phyloP scores from a whole-genome alignment of 2,113 vertebrate genomes.

The Noturus placidus region DNA sequence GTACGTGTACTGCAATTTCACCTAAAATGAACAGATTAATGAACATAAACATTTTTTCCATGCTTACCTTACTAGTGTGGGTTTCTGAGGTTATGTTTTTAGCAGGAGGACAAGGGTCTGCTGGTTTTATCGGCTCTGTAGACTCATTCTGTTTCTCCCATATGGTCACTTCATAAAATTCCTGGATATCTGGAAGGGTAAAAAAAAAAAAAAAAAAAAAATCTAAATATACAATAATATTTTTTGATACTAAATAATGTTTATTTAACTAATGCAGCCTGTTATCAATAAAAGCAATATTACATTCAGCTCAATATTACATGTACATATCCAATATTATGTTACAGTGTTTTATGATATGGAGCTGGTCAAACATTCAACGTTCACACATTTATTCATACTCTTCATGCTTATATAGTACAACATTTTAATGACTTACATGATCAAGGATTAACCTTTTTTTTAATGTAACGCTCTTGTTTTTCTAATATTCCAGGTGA shows the following conservation, averaged over 20 bases:
- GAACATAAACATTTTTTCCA: not conserved
- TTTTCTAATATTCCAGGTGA: not conserved
- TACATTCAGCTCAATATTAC: too few species aligned
- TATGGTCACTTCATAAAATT: conserved; percentile 89
- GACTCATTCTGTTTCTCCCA: conserved; percentile 79
- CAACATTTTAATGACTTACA: not conserved
- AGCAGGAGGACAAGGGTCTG: conserved; percentile 72
- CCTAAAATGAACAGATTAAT: not conserved
- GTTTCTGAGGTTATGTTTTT: conserved; percentile 78
- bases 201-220: not conserved
- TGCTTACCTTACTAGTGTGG: conserved; percentile 75
- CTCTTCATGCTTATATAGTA: not conserved
- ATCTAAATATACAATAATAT: not conserved
- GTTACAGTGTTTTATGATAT: too few species aligned
- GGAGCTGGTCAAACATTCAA: too few species aligned
- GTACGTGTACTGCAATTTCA: not conserved
- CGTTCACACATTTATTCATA: too few species aligned
- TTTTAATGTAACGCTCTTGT: not conserved
- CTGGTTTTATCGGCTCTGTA: conserved; percentile 68
- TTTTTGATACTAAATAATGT: too few species aligned
- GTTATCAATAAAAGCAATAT: too few species aligned
- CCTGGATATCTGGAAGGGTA: conserved; percentile 80
- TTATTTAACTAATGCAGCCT: too few species aligned
- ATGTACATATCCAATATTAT: too few species aligned
- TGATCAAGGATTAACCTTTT: too few species aligned